Base-by-base conservation (phyloP, 1,140 invertebrate genomes). In the Drosophila arizonae region DNA sequence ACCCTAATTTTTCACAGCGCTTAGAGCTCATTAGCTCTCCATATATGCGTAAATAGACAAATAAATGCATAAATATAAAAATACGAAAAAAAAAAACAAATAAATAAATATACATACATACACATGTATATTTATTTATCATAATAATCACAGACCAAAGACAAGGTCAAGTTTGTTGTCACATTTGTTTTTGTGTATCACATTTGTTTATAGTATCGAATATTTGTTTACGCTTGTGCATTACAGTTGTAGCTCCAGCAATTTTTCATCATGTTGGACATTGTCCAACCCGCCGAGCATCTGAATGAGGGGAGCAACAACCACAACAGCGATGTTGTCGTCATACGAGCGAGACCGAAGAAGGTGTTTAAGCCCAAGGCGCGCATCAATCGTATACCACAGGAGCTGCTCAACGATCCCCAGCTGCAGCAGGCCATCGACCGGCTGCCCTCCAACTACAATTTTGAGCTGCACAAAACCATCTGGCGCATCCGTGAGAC, bases 401-500 rank as follows among this genome's bases (percentile, higher is more conserved):
- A 96, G 76, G 95, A 96, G 76, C 94, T 99, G 54, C 91, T 97
- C 17, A 95, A 98, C 84, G 94, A 99, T 94, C 93, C 95, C 8
- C 77, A 95, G 72, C 91, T 98, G 46, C 94, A 96, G 80, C 92
- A 93, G 87, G 96, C 96, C 4, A 95, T 96, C 62, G 93, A 94
- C 76, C 92, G 93, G 52, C 93, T 99, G 52, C 99, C 99, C 8
- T 90, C 93, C 13, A 99, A 99, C 93, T 99, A 99, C 90, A 99
- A 99, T 93, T 99, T 99, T 93, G 99, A 99, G 95, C 95, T 99
- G 79, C 96, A 96, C 48, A 99, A 99, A 92, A 99, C 98, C 0
- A 96, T 99, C 91, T 99, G 98, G 98, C 95, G 97, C 89, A 98
- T 99, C 72, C 93, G 94, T 71, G 95, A 96, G 90, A 93, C 94